Base-by-base conservation (phyloP, 2,888 invertebrate species). In the Hydriomena furcata region DNA sequence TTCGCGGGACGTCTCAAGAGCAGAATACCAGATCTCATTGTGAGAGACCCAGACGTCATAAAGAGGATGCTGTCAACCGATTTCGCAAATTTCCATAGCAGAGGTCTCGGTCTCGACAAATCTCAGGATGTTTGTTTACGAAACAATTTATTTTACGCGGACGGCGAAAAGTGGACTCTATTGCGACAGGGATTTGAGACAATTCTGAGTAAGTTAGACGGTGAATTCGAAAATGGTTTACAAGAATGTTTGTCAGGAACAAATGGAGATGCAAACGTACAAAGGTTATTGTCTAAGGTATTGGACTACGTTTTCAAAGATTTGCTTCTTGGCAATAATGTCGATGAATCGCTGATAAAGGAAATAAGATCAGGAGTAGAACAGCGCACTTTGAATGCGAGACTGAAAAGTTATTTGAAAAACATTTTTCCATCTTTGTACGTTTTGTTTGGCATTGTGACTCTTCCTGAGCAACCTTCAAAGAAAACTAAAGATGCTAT, bases 61-160 rank as follows among this genome's bases (percentile, higher is more conserved):
- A 84, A 85, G 73, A 82, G 80, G 69, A 79, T 89, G 65, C 71
- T 90, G 77, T 86, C 83, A 57, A 82, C 87, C 62, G 87, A 88
- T 77, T 88, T 84, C 65, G 77, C 79, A 61, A 78, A 85, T 84
- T 90, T 90, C 82, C 82, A 85, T 76, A 79, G 82, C 72, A 78
- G 89, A 76, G 90, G 90, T 68, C 81, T 84, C 64, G 80, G 77
- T 73, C 81, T 90, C 79, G 86, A 86, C 83, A 88, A 85, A 82
- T 87, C 89, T 76, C 78, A 73, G 81, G 90, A 90, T 87, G 82
- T 87, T 85, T 89, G 88, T 84, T 78, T 90, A 82, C 82, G 83
- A 82, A 84, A 89, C 86, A 90, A 90, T 85, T 82, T 88, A 76
- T 90, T 88, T 76, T 88, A 88, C 64, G 78, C 84, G 10, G 86